phyloP scores from a whole-genome alignment of 1,140 invertebrate species.

The Bombus fervidus region DNA sequence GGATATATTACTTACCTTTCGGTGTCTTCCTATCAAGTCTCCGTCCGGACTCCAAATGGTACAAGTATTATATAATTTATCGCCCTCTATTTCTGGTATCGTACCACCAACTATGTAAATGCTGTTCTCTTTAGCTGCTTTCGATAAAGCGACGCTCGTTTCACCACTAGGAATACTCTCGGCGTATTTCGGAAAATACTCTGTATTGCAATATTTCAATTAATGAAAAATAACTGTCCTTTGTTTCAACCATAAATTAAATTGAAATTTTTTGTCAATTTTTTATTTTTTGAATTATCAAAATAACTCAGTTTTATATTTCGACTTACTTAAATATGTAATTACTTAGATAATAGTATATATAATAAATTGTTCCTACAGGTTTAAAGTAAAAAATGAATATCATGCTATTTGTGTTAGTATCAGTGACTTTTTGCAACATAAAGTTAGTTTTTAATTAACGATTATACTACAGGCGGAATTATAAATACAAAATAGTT shows the following conservation, averaged over 20 bases:
- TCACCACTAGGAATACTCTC: constrained; percentile 91
- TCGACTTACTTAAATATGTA: background rate
- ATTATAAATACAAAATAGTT: background rate
- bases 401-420: background rate
- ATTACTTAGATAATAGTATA: background rate
- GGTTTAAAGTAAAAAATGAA: background rate
- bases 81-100: constrained; percentile 90
- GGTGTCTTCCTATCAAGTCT: constrained; percentile 87
- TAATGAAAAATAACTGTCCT: constrained; percentile 7
- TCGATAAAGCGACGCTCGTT: constrained; percentile 88
- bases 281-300: background rate
- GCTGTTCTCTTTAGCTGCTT: constrained; percentile 89
- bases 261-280: background rate
- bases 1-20: constrained; percentile 84
- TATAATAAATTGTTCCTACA: background rate
- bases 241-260: background rate
- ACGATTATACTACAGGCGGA: background rate
- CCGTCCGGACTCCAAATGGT: constrained; percentile 93
- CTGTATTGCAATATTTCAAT: constrained; percentile 70
- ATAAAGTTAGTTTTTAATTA: too few species aligned
- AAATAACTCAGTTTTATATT: background rate
- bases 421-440: background rate
- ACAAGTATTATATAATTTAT: constrained; percentile 94
- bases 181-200: constrained; percentile 93
- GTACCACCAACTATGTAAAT: constrained; percentile 95